phyloP scores from a whole-genome alignment of 2,888 invertebrate species.

The Hydraecia micacea region DNA sequence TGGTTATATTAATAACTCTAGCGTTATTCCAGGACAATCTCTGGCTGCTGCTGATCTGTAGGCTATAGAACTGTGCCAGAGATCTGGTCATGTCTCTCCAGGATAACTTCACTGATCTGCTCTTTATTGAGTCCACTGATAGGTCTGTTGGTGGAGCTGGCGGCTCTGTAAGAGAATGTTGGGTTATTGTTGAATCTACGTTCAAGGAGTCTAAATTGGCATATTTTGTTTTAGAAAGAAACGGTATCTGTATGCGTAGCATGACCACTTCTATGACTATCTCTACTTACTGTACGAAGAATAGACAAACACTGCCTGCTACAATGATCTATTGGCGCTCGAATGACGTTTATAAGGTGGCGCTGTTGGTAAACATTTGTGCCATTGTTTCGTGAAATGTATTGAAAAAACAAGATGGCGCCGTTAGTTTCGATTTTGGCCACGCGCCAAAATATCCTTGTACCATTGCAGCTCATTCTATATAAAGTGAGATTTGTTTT shows the following conservation, averaged over 20 bases:
- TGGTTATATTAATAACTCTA: slow-evolving; percentile 83
- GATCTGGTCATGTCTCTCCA: slow-evolving; percentile 85
- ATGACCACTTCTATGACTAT: background rate
- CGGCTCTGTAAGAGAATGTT: slow-evolving; percentile 77
- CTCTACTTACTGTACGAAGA: background rate
- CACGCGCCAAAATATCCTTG: background rate
- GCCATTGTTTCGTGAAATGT: background rate
- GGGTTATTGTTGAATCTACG: background rate
- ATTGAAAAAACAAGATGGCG: background rate
- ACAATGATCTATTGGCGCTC: background rate
- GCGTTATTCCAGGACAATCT: slow-evolving; percentile 85
- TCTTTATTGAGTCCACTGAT: slow-evolving; percentile 85
- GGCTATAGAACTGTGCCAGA: slow-evolving; percentile 84
- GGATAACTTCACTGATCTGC: slow-evolving; percentile 85
- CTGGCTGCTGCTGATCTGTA: slow-evolving; percentile 83
- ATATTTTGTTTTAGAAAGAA: background rate
- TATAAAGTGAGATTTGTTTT: background rate
- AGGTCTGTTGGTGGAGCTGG: slow-evolving; percentile 85
- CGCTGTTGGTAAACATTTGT: background rate
- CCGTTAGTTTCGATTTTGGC: background rate
- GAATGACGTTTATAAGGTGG: background rate
- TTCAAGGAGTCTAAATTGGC: background rate
- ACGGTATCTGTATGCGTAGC: too few species aligned
- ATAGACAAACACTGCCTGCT: background rate
- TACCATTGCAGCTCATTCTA: background rate